Conservation (phyloP, 2,113 vertebrate species). For the Tiliqua scincoides region DNA sequence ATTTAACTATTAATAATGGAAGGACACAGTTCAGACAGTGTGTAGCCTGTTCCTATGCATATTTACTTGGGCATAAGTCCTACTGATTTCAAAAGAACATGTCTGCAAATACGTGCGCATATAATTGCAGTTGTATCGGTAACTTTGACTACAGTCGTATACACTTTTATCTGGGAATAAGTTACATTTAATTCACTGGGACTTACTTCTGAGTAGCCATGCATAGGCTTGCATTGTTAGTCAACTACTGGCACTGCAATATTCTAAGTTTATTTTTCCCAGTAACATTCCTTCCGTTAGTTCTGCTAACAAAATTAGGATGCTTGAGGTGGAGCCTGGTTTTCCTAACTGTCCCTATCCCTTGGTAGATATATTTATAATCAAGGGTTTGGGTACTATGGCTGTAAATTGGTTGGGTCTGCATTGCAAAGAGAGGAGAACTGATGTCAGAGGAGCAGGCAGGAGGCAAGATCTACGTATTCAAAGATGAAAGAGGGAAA, state of each 20-base stretch:
- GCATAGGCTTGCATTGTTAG: too few species aligned
- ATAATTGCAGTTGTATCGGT: background rate
- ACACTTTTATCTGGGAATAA: too few species aligned
- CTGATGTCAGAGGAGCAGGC: background rate
- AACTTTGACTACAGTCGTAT: background rate
- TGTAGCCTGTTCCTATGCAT: too few species aligned
- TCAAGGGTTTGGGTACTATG: background rate
- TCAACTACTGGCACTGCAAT: background rate
- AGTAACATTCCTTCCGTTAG: background rate
- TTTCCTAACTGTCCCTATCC: background rate
- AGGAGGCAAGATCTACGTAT: background rate
- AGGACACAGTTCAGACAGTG: background rate
- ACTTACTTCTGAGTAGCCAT: too few species aligned
- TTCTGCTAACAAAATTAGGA: background rate
- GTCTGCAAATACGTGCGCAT: too few species aligned
- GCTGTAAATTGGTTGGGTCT: background rate
- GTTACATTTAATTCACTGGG: too few species aligned
- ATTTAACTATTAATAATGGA: too few species aligned
- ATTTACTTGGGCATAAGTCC: too few species aligned
- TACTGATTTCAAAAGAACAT: too few species aligned
- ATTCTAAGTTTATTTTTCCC: too few species aligned
- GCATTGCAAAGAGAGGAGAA: background rate
- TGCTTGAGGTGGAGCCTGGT: background rate
- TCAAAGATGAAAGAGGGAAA: background rate
- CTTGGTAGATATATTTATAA: background rate